phyloP scores from a whole-genome alignment of 2,797 vertebrate species.

The Sebastes cheni region DNA sequence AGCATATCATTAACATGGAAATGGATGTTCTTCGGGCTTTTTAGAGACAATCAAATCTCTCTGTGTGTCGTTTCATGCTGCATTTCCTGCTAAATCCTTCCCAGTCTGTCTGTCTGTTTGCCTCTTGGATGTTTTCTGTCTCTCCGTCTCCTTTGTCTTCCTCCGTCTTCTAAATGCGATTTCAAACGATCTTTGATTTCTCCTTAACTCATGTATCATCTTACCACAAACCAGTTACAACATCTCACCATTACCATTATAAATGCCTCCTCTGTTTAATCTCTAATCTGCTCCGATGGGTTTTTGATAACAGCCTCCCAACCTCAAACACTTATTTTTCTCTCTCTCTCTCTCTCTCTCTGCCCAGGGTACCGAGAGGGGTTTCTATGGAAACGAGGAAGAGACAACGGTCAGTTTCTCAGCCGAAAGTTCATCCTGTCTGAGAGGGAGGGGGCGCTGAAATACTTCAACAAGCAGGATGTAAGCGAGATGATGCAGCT shows the following conservation, averaged over 20 bases:
- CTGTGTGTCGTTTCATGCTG: constrained; percentile 24
- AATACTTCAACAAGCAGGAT: constrained; percentile 98
- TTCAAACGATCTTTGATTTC: constrained; percentile 36
- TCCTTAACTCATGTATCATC: background rate
- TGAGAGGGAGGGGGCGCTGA: constrained; percentile 93
- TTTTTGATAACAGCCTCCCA: constrained; percentile 6
- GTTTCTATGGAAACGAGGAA: constrained; percentile 95
- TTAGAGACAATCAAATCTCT: background rate
- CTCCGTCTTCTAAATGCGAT: background rate
- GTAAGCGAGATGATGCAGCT: constrained; percentile 78
- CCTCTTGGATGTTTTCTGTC: background rate
- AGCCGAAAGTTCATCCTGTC: constrained; percentile 96
- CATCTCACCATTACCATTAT: background rate
- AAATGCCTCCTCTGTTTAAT: constrained; percentile 27
- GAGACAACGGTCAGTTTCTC: constrained; percentile 96
- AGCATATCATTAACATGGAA: constrained; percentile 39
- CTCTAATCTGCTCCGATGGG: background rate
- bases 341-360: background rate
- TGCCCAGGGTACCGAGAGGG: constrained; percentile 94
- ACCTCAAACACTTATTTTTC: background rate
- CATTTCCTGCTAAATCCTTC: background rate
- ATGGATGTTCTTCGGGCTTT: constrained; percentile 8
- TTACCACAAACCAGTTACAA: constrained; percentile 20
- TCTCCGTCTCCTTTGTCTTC: background rate
- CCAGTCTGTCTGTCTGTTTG: constrained; percentile 28